Evolutionary conservation across 2,113 vertebrate species (phyloP), one percentile per base, ranked within the genome.

Genomic region (Gambusia affinis): DNA sequence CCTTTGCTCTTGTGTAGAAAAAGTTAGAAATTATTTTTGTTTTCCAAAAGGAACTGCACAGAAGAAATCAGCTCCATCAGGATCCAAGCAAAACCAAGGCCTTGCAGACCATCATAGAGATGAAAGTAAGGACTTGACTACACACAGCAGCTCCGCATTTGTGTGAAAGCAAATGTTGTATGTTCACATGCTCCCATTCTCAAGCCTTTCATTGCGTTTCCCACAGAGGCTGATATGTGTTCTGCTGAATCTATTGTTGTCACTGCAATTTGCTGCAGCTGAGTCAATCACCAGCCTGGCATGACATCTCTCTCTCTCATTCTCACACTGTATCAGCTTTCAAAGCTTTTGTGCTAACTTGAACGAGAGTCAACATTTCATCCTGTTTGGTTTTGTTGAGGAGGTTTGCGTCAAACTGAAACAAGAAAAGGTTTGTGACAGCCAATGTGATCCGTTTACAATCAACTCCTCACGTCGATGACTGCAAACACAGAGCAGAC

Each of bases 11-110:
- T 70, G 47, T n/a, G 57, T 17, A 57, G 51, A 57, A n/a, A 70
- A 22, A 37, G 19, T 33, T 47, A 4, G 29, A 70, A 29, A 12
- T 37, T 61, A 29, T 60, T 70, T 92, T 94, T 71, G 14, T 94
- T 95, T 67, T 85, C 94, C 78, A 12, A 29, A 73, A 99, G 98
- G 98, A 99, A 88, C 82, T 99, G 81, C 98, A 99, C 72, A 93
- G 98, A 85, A 96, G 98, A 91, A 97, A 97, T 81, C 97, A 99
- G 89, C 95, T 97, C 85, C 97, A 99, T 86, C 96, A 96, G 31
- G 98, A 99, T 87, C 96, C 97, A 60, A 95, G 97, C 60, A 99
- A 99, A 94, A 99, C 97, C 12, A 99, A 99, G 93, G 97, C 98
- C 82, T 95, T 99, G 87, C 98, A 99, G 83, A 99, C 98, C 24